Conservation (phyloP, 1,140 invertebrate genomes). For the Drosophila ercepeae region DNA sequence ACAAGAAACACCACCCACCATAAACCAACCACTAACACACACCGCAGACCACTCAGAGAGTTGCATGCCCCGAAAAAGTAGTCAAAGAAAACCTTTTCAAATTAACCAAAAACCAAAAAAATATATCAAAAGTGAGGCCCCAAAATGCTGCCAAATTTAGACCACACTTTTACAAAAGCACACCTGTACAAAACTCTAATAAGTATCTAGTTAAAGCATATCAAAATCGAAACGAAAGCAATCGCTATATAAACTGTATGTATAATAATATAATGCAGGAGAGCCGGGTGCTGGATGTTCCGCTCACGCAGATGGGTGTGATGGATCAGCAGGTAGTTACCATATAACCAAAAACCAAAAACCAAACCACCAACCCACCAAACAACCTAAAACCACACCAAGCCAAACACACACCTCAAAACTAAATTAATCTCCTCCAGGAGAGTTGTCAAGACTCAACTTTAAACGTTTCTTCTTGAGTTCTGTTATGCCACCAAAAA, state of each 20-base stretch:
- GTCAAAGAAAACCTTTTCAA: slow-evolving; percentile 49
- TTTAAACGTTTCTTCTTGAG: slow-evolving; percentile 62
- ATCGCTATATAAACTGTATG: slow-evolving; percentile 58
- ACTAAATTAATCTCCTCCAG: slow-evolving; percentile 28
- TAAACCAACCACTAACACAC: slow-evolving; percentile 11
- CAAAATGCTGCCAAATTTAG: slow-evolving; percentile 18
- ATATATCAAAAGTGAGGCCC: not conserved
- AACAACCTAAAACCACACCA: slow-evolving; percentile 15
- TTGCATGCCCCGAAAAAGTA: slow-evolving; percentile 65
- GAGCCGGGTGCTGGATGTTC: slow-evolving; percentile 92
- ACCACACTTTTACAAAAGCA: slow-evolving; percentile 4
- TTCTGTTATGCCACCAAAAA: slow-evolving; percentile 57
- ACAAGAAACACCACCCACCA: slow-evolving; percentile 10
- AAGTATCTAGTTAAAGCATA: slow-evolving; percentile 37
- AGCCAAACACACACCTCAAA: slow-evolving; percentile 34
- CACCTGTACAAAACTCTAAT: slow-evolving; percentile 44
- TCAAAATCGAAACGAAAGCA: slow-evolving; percentile 26
- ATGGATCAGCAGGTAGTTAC: slow-evolving; percentile 91
- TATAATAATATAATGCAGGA: slow-evolving; percentile 84
- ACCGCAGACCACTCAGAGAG: slow-evolving; percentile 42
- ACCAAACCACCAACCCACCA: slow-evolving; percentile 26
- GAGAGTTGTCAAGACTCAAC: slow-evolving; percentile 30
- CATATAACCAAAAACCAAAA: slow-evolving; percentile 63
- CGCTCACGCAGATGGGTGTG: slow-evolving; percentile 93
- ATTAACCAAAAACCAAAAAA: slow-evolving; percentile 13